phyloP scores from a whole-genome alignment of 2,113 vertebrate species.

The Labrus mixtus region DNA sequence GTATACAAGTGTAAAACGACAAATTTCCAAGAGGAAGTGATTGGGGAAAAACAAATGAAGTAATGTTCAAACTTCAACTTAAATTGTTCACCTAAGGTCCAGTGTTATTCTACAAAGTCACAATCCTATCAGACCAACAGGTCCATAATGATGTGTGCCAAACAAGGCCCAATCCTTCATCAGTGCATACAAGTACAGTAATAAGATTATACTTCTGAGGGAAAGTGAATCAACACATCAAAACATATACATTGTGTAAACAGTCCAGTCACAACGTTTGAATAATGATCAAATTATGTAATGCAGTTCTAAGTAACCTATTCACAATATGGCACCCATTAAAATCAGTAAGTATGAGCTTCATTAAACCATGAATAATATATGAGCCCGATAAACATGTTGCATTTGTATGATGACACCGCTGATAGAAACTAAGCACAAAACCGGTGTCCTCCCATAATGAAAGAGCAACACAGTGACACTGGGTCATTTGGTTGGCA shows the following conservation, averaged over 20 bases:
- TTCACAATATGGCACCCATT: neutral
- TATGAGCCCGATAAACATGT: neutral
- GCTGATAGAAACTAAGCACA: neutral
- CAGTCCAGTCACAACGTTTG: too few relatives aligned
- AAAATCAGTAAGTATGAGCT: neutral
- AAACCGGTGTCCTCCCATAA: neutral
- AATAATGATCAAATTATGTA: neutral
- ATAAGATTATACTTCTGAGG: neutral
- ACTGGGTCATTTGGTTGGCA: neutral
- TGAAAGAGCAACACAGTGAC: neutral
- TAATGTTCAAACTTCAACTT: neutral
- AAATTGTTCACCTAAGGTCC: constrained; percentile 1
- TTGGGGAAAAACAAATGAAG: too few relatives aligned
- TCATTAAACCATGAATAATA: neutral
- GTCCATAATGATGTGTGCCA: neutral
- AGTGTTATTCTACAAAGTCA: neutral
- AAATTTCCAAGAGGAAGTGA: too few relatives aligned
- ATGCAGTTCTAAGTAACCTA: neutral
- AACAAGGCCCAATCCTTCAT: neutral
- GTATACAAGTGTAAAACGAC: too few relatives aligned
- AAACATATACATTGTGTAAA: neutral
- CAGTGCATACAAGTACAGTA: neutral
- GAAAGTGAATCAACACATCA: neutral
- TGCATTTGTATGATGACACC: neutral
- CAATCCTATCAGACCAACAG: constrained; percentile 13